Evolutionary conservation across 2,113 vertebrate species (phyloP).

Genomic region (Oryctolagus cuniculus): mOryCun1.1 NC_091441.1:95498001-95498500

Average conservation of each 20-base stretch:
- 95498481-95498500: neutral
- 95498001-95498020: neutral
- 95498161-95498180: neutral
- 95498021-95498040: neutral
- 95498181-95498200: conserved; percentile 38
- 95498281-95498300: conserved; percentile 19
- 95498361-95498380: neutral
- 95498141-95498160: rapidly evolving
- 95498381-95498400: conserved; percentile 62
- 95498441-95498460: neutral
- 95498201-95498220: conserved; percentile 42
- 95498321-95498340: conserved; percentile 62
- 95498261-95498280: conserved; percentile 65
- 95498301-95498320: conserved; percentile 72
- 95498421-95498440: neutral
- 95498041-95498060: neutral
- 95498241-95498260: neutral
- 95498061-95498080: too few species aligned
- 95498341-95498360: conserved; percentile 64
- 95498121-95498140: conserved; percentile 32
- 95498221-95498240: conserved; percentile 49
- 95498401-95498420: neutral
- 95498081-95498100: neutral
- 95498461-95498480: neutral
- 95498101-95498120: neutral